These are phyloP conservation scores for Parnassius orleans DNA, from an alignment of 2,888 invertebrate species.

Conservation along the genomic window DNA sequence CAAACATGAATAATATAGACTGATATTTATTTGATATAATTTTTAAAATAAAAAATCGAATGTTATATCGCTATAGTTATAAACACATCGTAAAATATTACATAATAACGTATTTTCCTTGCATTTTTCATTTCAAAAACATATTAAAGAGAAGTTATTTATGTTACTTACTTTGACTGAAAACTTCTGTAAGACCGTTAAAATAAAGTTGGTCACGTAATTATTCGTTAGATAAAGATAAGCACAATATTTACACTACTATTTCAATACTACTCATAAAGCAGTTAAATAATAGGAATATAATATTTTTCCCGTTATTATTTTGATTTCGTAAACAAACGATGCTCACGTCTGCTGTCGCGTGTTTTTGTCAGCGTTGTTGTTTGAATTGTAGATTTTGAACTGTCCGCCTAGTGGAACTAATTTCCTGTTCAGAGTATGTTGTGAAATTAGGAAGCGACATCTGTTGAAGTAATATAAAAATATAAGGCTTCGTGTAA, in stretches of 20 bases:
- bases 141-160: too few relatives aligned
- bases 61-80: too few relatives aligned
- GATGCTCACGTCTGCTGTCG: constrained; percentile 44
- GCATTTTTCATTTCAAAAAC: too few relatives aligned
- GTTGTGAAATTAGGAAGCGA: constrained; percentile 40
- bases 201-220: background rate
- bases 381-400: constrained; percentile 68
- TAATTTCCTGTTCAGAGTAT: constrained; percentile 34
- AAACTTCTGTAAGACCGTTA: constrained; percentile 8
- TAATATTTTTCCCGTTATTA: constrained; percentile 6
- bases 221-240: background rate
- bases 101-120: too few relatives aligned
- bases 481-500: background rate
- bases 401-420: constrained; percentile 54
- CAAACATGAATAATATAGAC: too few relatives aligned
- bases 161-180: constrained; percentile 24
- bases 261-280: constrained; percentile 3
- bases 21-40: too few relatives aligned
- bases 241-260: constrained; percentile 26
- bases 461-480: constrained; percentile 40
- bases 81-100: too few relatives aligned
- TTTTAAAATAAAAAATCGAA: too few relatives aligned
- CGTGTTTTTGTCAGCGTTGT: constrained; percentile 63
- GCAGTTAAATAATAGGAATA: constrained; percentile 20
- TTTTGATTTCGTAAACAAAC: constrained; percentile 31